These are phyloP conservation scores for Lepidurus couesii DNA, from an alignment of 1,140 invertebrate genomes.

Conservation along the genomic window DNA sequence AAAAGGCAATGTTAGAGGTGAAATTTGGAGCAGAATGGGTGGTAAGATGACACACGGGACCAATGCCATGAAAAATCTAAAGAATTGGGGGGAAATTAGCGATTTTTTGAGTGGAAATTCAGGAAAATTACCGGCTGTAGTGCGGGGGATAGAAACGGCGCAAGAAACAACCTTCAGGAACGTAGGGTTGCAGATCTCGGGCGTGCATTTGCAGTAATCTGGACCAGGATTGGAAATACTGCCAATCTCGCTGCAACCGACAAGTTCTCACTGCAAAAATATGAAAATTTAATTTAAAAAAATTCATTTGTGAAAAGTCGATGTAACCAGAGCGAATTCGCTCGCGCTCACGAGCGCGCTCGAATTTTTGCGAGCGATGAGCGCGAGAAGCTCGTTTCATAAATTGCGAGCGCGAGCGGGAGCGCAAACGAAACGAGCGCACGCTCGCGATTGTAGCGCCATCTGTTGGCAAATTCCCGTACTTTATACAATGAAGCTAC, in stretches of 20 bases:
- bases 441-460: too few relatives aligned
- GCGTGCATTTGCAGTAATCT: conserved; percentile 26
- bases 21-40: conserved; percentile 24
- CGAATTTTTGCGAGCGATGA: too few relatives aligned
- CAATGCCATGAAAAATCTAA: conserved; percentile 6
- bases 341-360: too few relatives aligned
- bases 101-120: neutral
- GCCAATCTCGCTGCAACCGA: conserved; percentile 25
- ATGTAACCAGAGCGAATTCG: too few relatives aligned
- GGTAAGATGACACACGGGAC: neutral
- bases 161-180: conserved; percentile 26
- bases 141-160: conserved; percentile 17
- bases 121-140: neutral
- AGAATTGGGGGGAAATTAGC: neutral
- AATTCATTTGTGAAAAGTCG: neutral
- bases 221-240: conserved; percentile 30
- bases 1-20: neutral
- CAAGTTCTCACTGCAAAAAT: conserved; percentile 24
- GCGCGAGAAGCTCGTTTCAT: too few relatives aligned
- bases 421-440: too few relatives aligned
- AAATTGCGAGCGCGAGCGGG: too few relatives aligned
- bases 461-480: too few relatives aligned
- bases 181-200: conserved; percentile 20
- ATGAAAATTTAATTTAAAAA: conserved; percentile 24
- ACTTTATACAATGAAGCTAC: too few relatives aligned